Conservation (phyloP, 2,888 invertebrate species). For the Cristatella mucedo region DNA sequence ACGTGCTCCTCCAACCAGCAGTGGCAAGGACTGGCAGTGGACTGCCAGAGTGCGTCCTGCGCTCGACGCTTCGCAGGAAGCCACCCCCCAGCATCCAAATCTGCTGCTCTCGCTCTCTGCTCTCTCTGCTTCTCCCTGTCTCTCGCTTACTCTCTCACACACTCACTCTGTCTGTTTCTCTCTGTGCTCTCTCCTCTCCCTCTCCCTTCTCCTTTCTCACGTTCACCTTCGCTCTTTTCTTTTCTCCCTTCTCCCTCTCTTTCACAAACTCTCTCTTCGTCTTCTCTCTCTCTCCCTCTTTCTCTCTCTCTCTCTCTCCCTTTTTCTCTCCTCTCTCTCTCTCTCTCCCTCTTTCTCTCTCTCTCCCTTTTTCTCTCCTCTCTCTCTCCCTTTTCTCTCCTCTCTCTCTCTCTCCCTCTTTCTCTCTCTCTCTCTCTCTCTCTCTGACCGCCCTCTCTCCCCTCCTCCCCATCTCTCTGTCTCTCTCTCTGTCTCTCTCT, state of each 20-base stretch:
- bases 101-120: not conserved
- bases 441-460: no score
- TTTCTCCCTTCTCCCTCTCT: not conserved
- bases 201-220: not conserved
- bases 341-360: not conserved
- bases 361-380: slow-evolving; percentile 4
- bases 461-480: no score
- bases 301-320: not conserved
- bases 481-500: no score
- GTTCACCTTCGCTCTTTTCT: no score
- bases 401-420: no score
- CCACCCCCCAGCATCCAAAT: not conserved
- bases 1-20: not conserved
- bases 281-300: not conserved
- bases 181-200: not conserved
- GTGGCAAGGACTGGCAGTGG: slow-evolving; percentile 1
- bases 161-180: not conserved
- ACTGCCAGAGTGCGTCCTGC: no score
- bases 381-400: no score
- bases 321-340: not conserved
- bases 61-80: no score
- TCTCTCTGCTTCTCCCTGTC: no score
- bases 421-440: no score
- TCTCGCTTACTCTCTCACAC: slow-evolving; percentile 1
- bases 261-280: not conserved